Evolutionary conservation across 2,113 vertebrate species (phyloP), one percentile per base, ranked within the genome.

Genomic region (Clarias magur): DNA sequence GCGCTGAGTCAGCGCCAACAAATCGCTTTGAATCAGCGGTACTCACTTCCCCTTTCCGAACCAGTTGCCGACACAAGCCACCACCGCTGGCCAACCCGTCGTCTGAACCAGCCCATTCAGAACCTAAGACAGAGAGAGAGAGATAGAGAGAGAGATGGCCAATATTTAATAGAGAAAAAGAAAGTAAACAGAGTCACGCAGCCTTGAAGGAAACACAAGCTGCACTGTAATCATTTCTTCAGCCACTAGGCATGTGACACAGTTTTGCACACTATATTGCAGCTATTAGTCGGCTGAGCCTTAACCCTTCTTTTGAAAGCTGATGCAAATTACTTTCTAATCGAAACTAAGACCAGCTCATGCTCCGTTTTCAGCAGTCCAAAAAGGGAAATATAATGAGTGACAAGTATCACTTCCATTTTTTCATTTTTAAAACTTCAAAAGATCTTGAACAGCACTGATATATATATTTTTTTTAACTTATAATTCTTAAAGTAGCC

Each of bases 11-110:
- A 85, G 82, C 82, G 19, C 23, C 23, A 15, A 70, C 60, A 21
- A 76, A 63, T 19, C 48, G 48, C 48, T 48, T 7, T 48, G 48
- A 48, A 30, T 9, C 59, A 89, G 23, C 25, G 53, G 63, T 88
- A 0, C 98, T 97, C 91, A 99, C 98, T 97, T 99, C 91, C 98
- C 98, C 92, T 99, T 99, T 88, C 98, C 98, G 2, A 99, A 99
- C 98, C 98, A 99, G 95, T 99, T 99, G 30, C 98, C 98, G 0
- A 99, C 93, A 0, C 98, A 99, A 0, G 97, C 94, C 86, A 99
- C 98, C 0, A 99, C 98, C 0, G 98, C 92, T 0, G 98, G 98
- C 98, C 98, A 99, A 6, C 98, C 98, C 0, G 98, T 99, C 0
- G 98, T 99, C 95, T 99, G 98, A 62, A 95, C 96, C 81, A 99